phyloP scores from a whole-genome alignment of 2,113 vertebrate species.

The Corythaeola cristata region DNA sequence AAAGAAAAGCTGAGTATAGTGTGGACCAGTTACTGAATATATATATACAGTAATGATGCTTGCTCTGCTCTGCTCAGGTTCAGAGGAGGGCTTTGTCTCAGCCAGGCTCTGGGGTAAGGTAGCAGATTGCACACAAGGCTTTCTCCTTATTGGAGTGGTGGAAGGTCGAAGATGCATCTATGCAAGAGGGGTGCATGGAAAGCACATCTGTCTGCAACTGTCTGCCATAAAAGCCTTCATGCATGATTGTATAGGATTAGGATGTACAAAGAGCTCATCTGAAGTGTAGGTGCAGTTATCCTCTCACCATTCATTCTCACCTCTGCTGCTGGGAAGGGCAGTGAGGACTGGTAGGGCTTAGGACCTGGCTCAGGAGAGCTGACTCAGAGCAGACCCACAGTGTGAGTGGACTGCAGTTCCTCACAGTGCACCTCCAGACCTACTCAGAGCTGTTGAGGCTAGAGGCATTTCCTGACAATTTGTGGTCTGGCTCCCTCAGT shows the following conservation, averaged over 20 bases:
- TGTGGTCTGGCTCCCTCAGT: not conserved
- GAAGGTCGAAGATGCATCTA: not conserved
- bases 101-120: not conserved
- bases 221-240: not conserved
- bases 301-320: not conserved
- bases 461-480: not conserved
- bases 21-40: not conserved
- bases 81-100: not conserved
- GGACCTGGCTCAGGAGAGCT: not conserved
- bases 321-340: not conserved
- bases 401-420: accelerated
- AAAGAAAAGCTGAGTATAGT: not conserved
- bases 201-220: not conserved
- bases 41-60: not conserved
- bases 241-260: too few relatives aligned
- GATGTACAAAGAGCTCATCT: not conserved
- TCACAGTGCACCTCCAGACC: not conserved
- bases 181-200: not conserved
- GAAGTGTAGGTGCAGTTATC: not conserved
- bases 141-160: not conserved
- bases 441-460: not conserved
- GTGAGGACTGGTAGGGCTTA: not conserved
- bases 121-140: not conserved
- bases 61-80: not conserved
- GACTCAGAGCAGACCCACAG: not conserved